A percentile compares a stretch with the other conserved stretches of the same genome.
These are phyloP conservation scores for Nomada fucata DNA, from an alignment of 2,888 invertebrate species.

Conservation along the genomic window DNA sequence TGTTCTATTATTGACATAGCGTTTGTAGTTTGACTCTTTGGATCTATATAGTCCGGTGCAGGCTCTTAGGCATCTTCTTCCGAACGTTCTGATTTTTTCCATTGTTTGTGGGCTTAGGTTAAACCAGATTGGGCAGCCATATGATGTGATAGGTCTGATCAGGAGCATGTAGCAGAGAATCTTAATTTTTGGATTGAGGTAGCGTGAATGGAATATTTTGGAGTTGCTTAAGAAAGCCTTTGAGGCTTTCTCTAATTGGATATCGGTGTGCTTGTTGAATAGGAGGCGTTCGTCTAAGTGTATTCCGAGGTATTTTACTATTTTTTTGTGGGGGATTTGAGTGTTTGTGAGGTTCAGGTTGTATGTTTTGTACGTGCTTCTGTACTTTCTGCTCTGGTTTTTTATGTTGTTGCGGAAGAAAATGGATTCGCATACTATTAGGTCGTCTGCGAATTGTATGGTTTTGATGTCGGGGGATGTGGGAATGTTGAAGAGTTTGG, in stretches of 20 bases:
- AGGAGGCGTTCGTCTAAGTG: background rate
- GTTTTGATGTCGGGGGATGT: too few relatives aligned
- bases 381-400: background rate
- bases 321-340: background rate
- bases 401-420: background rate
- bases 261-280: background rate
- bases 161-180: background rate
- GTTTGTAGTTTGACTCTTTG: background rate
- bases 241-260: background rate
- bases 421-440: constrained; percentile 9
- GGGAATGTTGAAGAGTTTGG: too few relatives aligned
- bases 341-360: background rate
- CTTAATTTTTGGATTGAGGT: background rate
- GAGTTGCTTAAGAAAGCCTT: background rate
- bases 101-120: background rate
- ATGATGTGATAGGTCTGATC: background rate
- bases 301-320: background rate
- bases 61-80: background rate
- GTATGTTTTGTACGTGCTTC: background rate
- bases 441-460: constrained; percentile 10
- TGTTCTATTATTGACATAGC: background rate
- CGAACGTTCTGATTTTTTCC: background rate
- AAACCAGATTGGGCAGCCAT: background rate
- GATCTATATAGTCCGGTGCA: background rate
- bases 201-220: background rate